Base-by-base conservation (phyloP, 2,888 invertebrate genomes). In the Xanthia togata region DNA sequence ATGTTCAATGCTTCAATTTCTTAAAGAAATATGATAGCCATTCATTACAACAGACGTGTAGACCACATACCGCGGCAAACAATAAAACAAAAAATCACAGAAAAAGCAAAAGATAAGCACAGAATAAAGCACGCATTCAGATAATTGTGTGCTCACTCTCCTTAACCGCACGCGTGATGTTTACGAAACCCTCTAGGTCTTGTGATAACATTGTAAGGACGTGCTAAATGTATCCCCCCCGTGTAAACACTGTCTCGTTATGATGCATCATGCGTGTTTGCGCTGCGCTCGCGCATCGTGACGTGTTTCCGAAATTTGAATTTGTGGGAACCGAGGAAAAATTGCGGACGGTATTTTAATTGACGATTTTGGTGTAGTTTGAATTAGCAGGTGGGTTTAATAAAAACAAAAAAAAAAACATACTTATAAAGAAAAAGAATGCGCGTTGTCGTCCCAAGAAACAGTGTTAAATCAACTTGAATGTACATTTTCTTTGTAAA, bases 191-290 rank as follows among this genome's bases (percentile, higher is more conserved):
- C 89, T 89, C 84, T 77, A 85, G 74, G 85, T 76, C 78, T 80
- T 74, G 70, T 70, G 82, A 90, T 87, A 90, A 89, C 85, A 89
- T 85, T 87, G 88, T 89, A 87, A 88, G 89, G 88, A 87, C 86
- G 86, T 87, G 91, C 87, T 89, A 89, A 91, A 89, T 88, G 85
- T 83, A 88, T 87, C 84, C 87, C 77, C 70, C 60, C 70, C 73
- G 63, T 70, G 83, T 85, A 88, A 87, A 89, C 81, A 87, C 65
- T 72, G 73, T 75, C 84, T 88, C 82, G 84, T 82, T 84, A 86
- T 76, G 77, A 83, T 85, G 85, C 87, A 86, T 88, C 82, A 85
- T 84, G 83, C 73, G 81, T 84, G 79, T 86, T 84, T 82, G 76
- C 71, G 50, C 72, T 78, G 83, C 70, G 75, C 85, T 68, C 47